phyloP scores from a whole-genome alignment of 2,888 invertebrate genomes.

The Frankliniella intonsa region DNA sequence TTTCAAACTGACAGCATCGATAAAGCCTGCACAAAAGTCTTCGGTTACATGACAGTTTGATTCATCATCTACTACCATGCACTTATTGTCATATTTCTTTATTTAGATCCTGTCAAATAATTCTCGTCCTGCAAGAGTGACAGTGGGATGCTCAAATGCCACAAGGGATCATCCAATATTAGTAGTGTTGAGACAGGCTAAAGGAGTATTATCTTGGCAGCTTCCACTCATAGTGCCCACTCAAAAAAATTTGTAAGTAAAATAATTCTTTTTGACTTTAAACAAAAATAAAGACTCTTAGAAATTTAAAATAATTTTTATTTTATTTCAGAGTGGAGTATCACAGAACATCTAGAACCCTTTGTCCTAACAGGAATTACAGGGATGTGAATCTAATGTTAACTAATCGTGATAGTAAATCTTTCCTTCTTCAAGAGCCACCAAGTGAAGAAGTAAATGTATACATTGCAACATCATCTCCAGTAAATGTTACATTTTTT shows the following conservation, averaged over 20 bases:
- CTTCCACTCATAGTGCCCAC: conserved; percentile 58
- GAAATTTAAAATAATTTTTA: not conserved
- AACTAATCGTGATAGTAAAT: no score
- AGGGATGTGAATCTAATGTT: conserved; percentile 34
- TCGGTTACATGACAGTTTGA: no score
- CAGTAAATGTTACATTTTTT: conserved; percentile 53
- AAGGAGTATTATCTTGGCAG: conserved; percentile 73
- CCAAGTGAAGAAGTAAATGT: no score
- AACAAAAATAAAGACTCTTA: not conserved
- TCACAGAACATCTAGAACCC: conserved; percentile 56
- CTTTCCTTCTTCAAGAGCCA: no score
- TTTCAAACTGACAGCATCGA: no score
- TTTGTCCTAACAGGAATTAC: conserved; percentile 57
- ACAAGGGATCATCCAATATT: conserved; percentile 59
- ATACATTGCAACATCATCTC: conserved; percentile 60
- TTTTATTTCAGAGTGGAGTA: conserved; percentile 48
- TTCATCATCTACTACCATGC: no score
- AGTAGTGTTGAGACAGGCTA: conserved; percentile 68
- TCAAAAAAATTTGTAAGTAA: conserved; percentile 36
- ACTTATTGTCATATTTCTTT: no score
- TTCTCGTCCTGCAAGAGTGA: conserved; percentile 37
- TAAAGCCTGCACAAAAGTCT: no score
- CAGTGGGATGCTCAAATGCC: conserved; percentile 47
- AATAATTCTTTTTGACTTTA: not conserved
- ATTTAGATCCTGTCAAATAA: no score